Conservation (phyloP, 2,888 invertebrate species). For the Ditula angustiorana region DNA sequence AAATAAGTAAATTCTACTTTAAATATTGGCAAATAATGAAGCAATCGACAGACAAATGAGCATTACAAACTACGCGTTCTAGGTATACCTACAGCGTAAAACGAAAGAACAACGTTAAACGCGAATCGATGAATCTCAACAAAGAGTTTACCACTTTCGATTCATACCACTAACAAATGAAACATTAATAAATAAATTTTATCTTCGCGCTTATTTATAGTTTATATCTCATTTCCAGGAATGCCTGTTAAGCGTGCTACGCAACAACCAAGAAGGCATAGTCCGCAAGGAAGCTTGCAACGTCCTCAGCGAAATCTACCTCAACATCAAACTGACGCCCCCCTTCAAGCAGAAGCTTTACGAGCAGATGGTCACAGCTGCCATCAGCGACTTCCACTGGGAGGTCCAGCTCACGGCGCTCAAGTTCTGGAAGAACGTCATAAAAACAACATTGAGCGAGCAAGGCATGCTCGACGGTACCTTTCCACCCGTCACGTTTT, state of each 20-base stretch:
- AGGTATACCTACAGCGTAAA: no score
- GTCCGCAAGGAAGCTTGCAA: slow-evolving; percentile 90
- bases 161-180: no score
- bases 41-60: no score
- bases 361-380: slow-evolving; percentile 88
- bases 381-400: slow-evolving; percentile 91
- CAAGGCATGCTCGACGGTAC: slow-evolving; percentile 94
- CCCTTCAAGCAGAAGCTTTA: slow-evolving; percentile 84
- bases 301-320: slow-evolving; percentile 88
- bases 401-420: slow-evolving; percentile 91
- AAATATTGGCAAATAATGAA: no score
- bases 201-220: no score
- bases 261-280: slow-evolving; percentile 90
- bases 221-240: slow-evolving; percentile 64
- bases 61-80: no score
- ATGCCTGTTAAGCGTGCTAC: slow-evolving; percentile 84
- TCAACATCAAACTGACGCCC: slow-evolving; percentile 86
- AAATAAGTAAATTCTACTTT: no score
- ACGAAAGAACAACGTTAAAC: no score
- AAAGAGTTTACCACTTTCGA: no score
- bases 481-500: slow-evolving; percentile 92
- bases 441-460: slow-evolving; percentile 87
- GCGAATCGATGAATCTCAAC: no score
- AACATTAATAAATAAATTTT: no score
- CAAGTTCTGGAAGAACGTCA: slow-evolving; percentile 89